A percentile compares a stretch with the other conserved stretches of the same genome.
Conservation (phyloP, 64 coral and sea anemone genomes). For the Montipora sp. region DNA sequence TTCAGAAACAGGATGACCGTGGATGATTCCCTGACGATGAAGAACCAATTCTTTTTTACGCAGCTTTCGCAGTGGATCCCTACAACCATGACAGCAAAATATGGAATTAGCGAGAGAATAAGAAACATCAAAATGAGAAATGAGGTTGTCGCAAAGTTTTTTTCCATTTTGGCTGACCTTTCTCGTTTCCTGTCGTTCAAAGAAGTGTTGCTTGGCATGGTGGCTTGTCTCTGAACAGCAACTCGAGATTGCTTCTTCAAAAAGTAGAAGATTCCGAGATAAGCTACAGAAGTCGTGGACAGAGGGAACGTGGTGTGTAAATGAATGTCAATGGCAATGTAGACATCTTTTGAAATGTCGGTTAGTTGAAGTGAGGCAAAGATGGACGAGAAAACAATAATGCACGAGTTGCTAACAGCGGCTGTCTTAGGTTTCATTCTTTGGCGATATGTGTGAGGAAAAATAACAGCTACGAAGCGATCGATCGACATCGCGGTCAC, state of each 20-base stretch:
- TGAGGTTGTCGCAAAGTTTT: slow-evolving; percentile 8
- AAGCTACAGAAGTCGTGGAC: background rate
- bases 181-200: too few species aligned
- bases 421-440: background rate
- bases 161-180: background rate
- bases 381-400: background rate
- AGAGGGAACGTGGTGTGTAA: slow-evolving; percentile 22
- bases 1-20: background rate
- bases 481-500: slow-evolving; percentile 13
- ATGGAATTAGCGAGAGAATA: background rate
- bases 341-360: background rate
- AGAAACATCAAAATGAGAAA: slow-evolving; percentile 9
- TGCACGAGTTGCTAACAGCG: background rate
- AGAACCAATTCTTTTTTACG: background rate
- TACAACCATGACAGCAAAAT: background rate
- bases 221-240: background rate
- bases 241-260: background rate
- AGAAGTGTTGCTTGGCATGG: background rate
- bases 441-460: background rate
- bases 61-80: background rate
- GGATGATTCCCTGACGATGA: background rate
- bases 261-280: background rate
- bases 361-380: slow-evolving; percentile 1
- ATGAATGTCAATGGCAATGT: background rate
- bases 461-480: background rate